Evolutionary conservation across 1,140 invertebrate species (phyloP).

Genomic region (Neoseiulus cucumeris): DNA sequence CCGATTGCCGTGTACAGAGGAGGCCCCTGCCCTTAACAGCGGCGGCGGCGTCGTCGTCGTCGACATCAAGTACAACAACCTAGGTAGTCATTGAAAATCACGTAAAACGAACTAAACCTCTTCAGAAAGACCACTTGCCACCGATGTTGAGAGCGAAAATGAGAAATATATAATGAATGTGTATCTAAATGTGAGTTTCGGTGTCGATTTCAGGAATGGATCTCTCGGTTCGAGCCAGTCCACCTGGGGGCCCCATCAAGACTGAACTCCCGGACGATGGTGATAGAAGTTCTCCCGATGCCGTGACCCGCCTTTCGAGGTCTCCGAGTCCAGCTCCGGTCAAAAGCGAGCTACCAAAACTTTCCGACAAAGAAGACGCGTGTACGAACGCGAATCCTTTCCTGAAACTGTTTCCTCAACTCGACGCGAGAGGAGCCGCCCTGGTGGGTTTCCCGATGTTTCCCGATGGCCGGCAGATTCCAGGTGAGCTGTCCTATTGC

Average conservation of each 20-base stretch:
- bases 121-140: too few species aligned
- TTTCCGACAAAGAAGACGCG: not conserved
- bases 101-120: too few species aligned
- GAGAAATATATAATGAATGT: too few species aligned
- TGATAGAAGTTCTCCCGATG: constrained; percentile 1
- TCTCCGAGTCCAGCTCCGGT: not conserved
- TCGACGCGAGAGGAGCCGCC: not conserved
- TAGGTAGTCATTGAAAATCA: too few species aligned
- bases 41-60: too few species aligned
- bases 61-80: too few species aligned
- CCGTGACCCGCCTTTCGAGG: not conserved
- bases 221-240: not conserved
- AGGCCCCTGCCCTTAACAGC: too few species aligned
- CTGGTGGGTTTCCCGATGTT: not conserved
- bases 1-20: too few species aligned
- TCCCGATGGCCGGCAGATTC: too few species aligned
- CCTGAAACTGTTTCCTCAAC: not conserved
- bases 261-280: not conserved
- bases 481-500: too few species aligned
- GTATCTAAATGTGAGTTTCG: too few species aligned
- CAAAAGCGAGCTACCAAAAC: not conserved
- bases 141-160: too few species aligned
- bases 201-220: not conserved
- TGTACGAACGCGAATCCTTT: not conserved
- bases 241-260: not conserved